These are phyloP conservation scores for Ruditapes philippinarum DNA, from an alignment of 1,140 invertebrate species.

Conservation along the genomic window DNA sequence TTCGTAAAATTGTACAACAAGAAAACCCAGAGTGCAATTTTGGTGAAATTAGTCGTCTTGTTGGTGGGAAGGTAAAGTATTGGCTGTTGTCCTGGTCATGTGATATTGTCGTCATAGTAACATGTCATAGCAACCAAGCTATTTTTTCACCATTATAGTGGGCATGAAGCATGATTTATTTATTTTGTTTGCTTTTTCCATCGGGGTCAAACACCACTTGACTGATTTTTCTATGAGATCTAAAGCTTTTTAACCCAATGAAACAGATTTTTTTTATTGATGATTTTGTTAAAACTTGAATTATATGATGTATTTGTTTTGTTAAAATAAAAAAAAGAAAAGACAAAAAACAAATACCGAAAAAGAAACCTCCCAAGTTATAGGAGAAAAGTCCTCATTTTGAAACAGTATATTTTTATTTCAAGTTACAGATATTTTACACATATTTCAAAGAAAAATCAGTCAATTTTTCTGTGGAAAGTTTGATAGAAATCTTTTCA, in stretches of 20 bases:
- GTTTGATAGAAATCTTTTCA: neutral
- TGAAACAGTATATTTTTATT: no score
- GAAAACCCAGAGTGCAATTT: slow-evolving; percentile 98
- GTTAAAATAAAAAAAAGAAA: no score
- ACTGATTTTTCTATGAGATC: neutral
- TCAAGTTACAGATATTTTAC: neutral
- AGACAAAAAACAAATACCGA: no score
- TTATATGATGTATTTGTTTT: no score
- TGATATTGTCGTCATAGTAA: slow-evolving; percentile 41
- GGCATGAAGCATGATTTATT: slow-evolving; percentile 59
- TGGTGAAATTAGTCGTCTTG: slow-evolving; percentile 98
- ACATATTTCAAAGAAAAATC: neutral
- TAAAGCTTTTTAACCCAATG: no score
- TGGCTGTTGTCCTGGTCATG: slow-evolving; percentile 64
- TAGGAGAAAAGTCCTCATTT: no score
- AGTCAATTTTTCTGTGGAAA: slow-evolving; percentile 17
- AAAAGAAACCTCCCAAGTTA: no score
- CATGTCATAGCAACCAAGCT: slow-evolving; percentile 56
- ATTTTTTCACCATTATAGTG: slow-evolving; percentile 45
- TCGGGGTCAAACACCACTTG: slow-evolving; percentile 39
- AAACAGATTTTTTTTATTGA: no score
- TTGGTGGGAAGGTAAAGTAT: slow-evolving; percentile 94
- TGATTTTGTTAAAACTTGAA: no score
- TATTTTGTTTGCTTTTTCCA: slow-evolving; percentile 48
- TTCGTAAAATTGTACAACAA: slow-evolving; percentile 94